Evolutionary conservation across 1,140 invertebrate species (phyloP).

Genomic region (Cyrtorhinus lividipennis): DNA sequence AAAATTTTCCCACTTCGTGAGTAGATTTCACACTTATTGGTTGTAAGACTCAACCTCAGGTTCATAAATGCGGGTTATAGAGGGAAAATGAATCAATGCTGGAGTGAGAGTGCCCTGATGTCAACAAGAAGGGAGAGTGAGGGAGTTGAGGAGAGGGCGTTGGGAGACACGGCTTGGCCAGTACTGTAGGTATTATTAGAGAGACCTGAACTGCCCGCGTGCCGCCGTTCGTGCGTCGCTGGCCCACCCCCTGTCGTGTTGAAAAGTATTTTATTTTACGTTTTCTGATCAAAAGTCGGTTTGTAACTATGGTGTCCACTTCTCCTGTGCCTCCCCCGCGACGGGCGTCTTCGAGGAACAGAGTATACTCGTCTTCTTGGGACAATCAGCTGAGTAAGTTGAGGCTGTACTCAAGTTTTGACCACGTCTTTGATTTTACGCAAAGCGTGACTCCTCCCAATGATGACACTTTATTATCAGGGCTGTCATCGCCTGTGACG

Average conservation of each 20-base stretch:
- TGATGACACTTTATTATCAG: no score
- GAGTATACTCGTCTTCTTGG: conserved; percentile 10
- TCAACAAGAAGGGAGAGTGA: neutral
- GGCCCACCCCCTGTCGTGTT: neutral
- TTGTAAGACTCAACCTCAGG: no score
- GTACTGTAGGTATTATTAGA: neutral
- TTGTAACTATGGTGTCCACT: conserved; percentile 9
- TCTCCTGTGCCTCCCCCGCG: conserved; percentile 9
- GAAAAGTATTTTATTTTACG: neutral
- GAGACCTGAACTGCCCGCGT: neutral
- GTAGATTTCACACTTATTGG: no score
- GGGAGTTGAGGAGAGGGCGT: neutral
- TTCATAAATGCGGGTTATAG: no score
- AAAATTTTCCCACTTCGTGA: no score
- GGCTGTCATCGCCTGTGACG: no score
- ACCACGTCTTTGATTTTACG: no score
- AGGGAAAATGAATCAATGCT: no score
- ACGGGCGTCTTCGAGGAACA: neutral
- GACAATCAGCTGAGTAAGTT: conserved; percentile 2
- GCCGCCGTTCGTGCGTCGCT: no score
- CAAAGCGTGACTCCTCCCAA: no score
- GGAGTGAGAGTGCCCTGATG: neutral
- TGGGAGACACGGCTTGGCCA: neutral
- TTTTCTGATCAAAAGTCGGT: conserved; percentile 16
- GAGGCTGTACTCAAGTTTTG: no score